Evolutionary conservation across 2,797 vertebrate species (phyloP), one percentile per base, ranked within the genome.

Genomic region (Sarcophilus harrisii): DNA sequence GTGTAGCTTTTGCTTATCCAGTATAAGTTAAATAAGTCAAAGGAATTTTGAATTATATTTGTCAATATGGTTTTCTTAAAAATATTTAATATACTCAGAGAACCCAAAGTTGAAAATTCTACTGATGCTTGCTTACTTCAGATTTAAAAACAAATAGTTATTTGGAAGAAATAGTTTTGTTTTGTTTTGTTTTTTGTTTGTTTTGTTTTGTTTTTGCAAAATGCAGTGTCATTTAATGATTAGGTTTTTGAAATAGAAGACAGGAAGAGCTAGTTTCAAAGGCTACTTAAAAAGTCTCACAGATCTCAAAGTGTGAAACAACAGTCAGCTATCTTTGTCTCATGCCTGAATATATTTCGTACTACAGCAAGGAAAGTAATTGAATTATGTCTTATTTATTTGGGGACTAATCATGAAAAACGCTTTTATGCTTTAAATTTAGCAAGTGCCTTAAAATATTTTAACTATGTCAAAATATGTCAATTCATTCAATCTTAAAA

Each of bases 391-490:
- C 49, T 91, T 58, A 59, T 95, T 96, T 96, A 96, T 97, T 92
- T 93, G 30, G 91, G 62, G 27, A 94, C 96, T 81, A 92, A 95
- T 93, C 92, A 3, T 90, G 62, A 93, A 60, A 96, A 96, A 92
- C 93, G 95, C 91, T 8, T 54, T 96, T 93, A 81, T 81, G 96
- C 21, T 58, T 94, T 96, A 97, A 97, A 97, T 96, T 97, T 96
- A 96, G 96, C 57, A 96, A 96, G 96, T 21, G 54, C 38, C 91
- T 95, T 95, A 94, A 96, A 96, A 93, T 95, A 49, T 93, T 92
- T 96, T 93, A 98, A 94, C 30, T 29, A n/a, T 96, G 97, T 98
- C 97, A 98, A 98, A 98, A 97, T 95, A 96, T n/a, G 92, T 97
- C 97, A 97, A 58, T 97, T 97, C 97, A 49, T 90, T 95, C 90